phyloP scores from a whole-genome alignment of 2,797 vertebrate genomes.

The Dermochelys coriacea region DNA sequence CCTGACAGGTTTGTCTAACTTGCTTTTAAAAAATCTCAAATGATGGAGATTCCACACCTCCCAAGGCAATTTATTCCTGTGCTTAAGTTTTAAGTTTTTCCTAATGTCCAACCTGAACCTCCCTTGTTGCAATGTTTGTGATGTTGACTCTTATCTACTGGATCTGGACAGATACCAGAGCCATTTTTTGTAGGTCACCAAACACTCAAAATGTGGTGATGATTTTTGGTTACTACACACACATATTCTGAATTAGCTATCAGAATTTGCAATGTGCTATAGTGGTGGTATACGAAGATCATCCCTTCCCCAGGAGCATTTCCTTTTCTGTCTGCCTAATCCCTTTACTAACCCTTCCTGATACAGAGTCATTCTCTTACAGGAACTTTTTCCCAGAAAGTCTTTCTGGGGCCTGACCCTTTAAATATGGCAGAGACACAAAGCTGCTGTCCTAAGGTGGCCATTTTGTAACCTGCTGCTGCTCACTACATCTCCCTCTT shows the following conservation, averaged over 20 bases:
- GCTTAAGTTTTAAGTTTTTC: too few species aligned
- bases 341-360: neutral
- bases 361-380: neutral
- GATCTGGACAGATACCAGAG: neutral
- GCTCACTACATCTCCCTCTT: neutral
- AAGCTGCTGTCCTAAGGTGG: neutral
- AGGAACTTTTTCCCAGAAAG: neutral
- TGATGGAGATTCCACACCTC: too few species aligned
- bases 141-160: neutral
- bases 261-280: neutral
- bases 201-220: neutral
- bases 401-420: neutral
- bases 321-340: neutral
- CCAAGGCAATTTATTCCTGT: too few species aligned
- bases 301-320: neutral
- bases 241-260: neutral
- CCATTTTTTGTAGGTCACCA: neutral
- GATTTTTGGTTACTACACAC: neutral
- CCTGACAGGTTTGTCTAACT: too few species aligned
- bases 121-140: neutral
- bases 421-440: neutral
- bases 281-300: neutral
- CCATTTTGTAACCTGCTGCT: neutral
- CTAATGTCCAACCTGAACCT: too few species aligned
- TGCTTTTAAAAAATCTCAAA: too few species aligned